Evolutionary conservation across 2,113 vertebrate genomes (phyloP), one percentile per base, ranked within the genome.

Genomic region (Gorilla gorilla): DNA sequence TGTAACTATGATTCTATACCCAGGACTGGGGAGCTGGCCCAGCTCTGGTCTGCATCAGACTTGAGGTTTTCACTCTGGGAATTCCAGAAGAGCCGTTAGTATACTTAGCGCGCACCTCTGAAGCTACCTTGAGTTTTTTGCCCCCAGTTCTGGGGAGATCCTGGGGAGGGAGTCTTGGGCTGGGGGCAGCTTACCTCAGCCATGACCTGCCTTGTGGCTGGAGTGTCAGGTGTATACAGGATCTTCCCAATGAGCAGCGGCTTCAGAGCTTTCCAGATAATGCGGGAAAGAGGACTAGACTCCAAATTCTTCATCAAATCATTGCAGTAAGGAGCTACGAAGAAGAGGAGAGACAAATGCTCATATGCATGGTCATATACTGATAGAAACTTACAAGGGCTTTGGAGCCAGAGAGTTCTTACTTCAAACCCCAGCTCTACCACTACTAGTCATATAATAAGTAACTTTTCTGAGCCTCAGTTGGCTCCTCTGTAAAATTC

Each of bases 251-350:
- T 98, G 83, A 99, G 99, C 96, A 99, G 98, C 1, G 99, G 99
- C 83, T 99, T 99, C 76, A 99, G 97, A 22, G 99, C 99, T 96
- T 99, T 99, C 99, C 99, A 99, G 94, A 99, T 99, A 99, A 99
- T 99, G 82, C 99, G 98, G 94, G 99, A 99, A 98, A 99, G 99
- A 0, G 99, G 99, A 97, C 99, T 99, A 20, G 99, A 99, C 96
- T 99, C 99, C 98, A 99, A 98, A 90, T 98, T 99, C 98, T 98
- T 99, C 98, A 99, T 99, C 97, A 99, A 90, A 32, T 99, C 99
- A 98, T 99, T 99, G 98, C 99, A 99, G 96, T 99, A 99, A 2
- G 99, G 99, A 92, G 99, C 99, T 99, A 96, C 0, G 12, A 92
- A 75, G 50, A 79, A 80, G 38, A 87, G 6, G 57, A 75, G 66